Evolutionary conservation across 2,888 invertebrate genomes (phyloP).

Genomic region (Glaucopsyche alexis): DNA sequence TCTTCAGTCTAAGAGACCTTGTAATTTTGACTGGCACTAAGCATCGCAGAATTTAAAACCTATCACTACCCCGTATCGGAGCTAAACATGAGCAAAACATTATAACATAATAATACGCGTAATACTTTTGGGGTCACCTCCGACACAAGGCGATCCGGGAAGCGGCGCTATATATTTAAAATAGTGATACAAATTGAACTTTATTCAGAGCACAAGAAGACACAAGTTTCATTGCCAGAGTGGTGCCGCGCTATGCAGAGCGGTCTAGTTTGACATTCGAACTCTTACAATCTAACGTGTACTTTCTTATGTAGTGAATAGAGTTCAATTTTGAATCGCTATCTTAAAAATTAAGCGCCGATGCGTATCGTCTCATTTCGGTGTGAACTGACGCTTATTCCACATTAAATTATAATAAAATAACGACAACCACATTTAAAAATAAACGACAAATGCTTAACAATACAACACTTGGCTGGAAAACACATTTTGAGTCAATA

Average conservation of each 20-base stretch:
- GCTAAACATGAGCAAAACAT: constrained; percentile 1
- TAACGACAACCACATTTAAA: constrained; percentile 36
- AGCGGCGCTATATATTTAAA: too few species aligned
- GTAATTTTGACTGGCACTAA: constrained; percentile 28
- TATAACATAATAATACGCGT: constrained; percentile 25
- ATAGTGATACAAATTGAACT: too few species aligned
- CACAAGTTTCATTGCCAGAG: too few species aligned
- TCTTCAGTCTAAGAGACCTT: constrained; percentile 31
- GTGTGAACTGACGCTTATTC: neutral
- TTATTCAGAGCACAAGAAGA: too few species aligned
- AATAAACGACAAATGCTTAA: constrained; percentile 38
- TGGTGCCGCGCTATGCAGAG: too few species aligned
- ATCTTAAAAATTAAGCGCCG: too few species aligned
- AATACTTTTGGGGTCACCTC: constrained; percentile 13
- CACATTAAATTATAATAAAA: constrained; percentile 28
- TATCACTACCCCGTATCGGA: constrained; percentile 8
- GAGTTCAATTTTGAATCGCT: too few species aligned
- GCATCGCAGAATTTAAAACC: neutral
- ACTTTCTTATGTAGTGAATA: too few species aligned
- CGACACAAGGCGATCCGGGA: too few species aligned
- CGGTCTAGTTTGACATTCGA: too few species aligned
- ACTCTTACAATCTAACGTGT: too few species aligned
- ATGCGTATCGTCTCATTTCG: too few species aligned
- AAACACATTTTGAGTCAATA: neutral
- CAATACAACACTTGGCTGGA: constrained; percentile 35